Evolutionary conservation across 2,797 vertebrate species (phyloP).

Genomic region (Eulemur albifrons): DNA sequence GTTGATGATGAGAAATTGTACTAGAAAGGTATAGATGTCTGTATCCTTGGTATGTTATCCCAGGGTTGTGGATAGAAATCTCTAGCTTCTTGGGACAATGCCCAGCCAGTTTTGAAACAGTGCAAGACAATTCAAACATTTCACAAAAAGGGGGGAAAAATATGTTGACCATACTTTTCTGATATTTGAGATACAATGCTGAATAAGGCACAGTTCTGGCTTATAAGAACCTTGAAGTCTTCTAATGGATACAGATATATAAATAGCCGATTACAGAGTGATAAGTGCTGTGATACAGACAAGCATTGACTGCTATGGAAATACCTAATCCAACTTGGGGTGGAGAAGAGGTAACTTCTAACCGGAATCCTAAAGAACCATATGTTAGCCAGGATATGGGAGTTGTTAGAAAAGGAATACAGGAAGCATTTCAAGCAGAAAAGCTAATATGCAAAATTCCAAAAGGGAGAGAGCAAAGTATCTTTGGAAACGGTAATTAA

Average conservation of each 20-base stretch:
- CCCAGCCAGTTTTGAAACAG: not conserved
- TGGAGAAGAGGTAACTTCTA: slow-evolving; percentile 24
- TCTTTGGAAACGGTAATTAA: slow-evolving; percentile 15
- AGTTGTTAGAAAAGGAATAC: not conserved
- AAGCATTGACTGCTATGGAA: not conserved
- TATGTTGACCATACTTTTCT: not conserved
- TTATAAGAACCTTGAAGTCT: slow-evolving; percentile 14
- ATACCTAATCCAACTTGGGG: not conserved
- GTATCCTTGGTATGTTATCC: not conserved
- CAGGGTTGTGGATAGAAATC: not conserved
- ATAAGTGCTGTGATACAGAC: not conserved
- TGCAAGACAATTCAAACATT: slow-evolving; percentile 3
- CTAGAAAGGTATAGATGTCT: not conserved
- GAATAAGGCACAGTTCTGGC: slow-evolving; percentile 6
- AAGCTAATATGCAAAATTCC: not conserved
- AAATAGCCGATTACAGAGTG: not conserved
- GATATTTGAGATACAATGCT: slow-evolving; percentile 17
- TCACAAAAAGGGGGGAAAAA: not conserved
- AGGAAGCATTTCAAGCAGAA: slow-evolving; percentile 42
- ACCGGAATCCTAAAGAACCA: slow-evolving; percentile 6
- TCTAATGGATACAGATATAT: not conserved
- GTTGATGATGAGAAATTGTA: not conserved
- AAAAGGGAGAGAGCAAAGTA: not conserved
- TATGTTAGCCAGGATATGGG: not conserved
- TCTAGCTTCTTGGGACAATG: slow-evolving; percentile 7